A percentile compares a stretch with the other conserved stretches of the same genome.
Conservation (phyloP, 2,113 vertebrate species). For the Thalassoma bifasciatum region DNA sequence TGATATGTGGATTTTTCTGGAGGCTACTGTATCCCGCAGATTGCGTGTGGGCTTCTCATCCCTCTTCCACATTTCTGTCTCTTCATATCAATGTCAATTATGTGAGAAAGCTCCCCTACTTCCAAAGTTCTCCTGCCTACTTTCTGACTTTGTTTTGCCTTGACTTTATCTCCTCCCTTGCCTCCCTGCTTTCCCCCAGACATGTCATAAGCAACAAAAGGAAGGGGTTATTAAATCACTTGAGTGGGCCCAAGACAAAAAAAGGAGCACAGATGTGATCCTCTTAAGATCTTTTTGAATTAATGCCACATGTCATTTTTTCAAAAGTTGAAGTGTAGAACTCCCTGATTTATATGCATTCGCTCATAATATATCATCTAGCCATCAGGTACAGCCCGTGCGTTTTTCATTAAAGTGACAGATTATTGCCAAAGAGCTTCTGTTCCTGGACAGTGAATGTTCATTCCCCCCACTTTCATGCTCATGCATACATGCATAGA, state of each 20-base stretch:
- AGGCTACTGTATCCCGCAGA: conserved; percentile 48
- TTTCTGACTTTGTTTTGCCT: conserved; percentile 64
- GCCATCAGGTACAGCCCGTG: conserved; percentile 63
- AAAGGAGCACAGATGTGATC: conserved; percentile 28
- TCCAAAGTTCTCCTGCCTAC: conserved; percentile 53
- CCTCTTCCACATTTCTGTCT: conserved; percentile 51
- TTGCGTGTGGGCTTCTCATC: conserved; percentile 43
- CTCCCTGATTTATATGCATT: conserved; percentile 81
- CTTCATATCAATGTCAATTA: conserved; percentile 55
- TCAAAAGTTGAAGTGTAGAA: conserved; percentile 76
- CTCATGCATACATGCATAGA: conserved; percentile 52
- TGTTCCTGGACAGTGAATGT: conserved; percentile 54
- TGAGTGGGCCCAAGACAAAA: conserved; percentile 61
- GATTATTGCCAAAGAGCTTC: conserved; percentile 69
- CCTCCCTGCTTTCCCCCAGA: conserved; percentile 48
- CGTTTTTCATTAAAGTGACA: conserved; percentile 81
- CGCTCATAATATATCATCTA: conserved; percentile 75
- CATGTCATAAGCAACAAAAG: conserved; percentile 73
- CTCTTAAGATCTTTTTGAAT: conserved; percentile 71
- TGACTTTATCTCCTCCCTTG: conserved; percentile 33
- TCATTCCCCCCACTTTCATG: conserved; percentile 31
- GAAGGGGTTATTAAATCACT: conserved; percentile 72
- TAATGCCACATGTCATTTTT: conserved; percentile 76
- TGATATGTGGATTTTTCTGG: conserved; percentile 58
- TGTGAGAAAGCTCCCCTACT: conserved; percentile 30